Evolutionary conservation across 2,888 invertebrate genomes (phyloP), one percentile per base, ranked within the genome.

Genomic region (Dolomedes plantarius): DNA sequence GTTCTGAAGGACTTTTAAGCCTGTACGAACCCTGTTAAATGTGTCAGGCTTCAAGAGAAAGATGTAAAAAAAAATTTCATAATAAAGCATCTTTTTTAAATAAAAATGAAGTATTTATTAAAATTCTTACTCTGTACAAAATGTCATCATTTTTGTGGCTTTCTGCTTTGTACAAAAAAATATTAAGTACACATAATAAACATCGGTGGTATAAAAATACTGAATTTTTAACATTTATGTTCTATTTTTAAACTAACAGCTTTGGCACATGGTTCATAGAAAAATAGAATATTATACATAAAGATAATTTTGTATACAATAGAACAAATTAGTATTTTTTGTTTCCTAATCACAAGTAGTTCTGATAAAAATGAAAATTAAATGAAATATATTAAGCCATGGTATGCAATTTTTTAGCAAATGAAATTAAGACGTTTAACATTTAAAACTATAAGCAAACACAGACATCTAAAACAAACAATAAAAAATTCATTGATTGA

Each of bases 121-220:
- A 29, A 1, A 28, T 46, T 16, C 27, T 27, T 31, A 31, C 13
- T 46, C 31, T 72, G 29, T 50, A 72, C 28, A 64, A 46, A 72
- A 31, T 11, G 23, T 16, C 2, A 16, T 39, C 28, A 32, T 3
- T 41, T 67, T 64, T 64, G 36, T 65, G 39, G 46, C 29, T 19
- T 11, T 78, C 71, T 39, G 9, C 36, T 36, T 36, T 31, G 9
- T 71, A 78, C 23, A n/a, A n/a, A n/a, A n/a, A 39, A 56, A 56
- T 56, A 78, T 62, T 71, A 27, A 71, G 23, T 56, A 39, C n/a
- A 28, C 36, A 19, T n/a, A 23, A 9, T 36, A 82, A 76, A 75
- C 76, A 77, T 83, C 83, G 83, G 83, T 83, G 83, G 83, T 83
- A 76, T 16, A 76, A 69, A 81, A 81, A 81, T 77, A 83, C 76